A percentile compares a stretch with the other conserved stretches of the same genome.
Evolutionary conservation across 92 coral and sea anemone genomes (phyloP).

Genomic region (Epizoanthus scotinus): DNA sequence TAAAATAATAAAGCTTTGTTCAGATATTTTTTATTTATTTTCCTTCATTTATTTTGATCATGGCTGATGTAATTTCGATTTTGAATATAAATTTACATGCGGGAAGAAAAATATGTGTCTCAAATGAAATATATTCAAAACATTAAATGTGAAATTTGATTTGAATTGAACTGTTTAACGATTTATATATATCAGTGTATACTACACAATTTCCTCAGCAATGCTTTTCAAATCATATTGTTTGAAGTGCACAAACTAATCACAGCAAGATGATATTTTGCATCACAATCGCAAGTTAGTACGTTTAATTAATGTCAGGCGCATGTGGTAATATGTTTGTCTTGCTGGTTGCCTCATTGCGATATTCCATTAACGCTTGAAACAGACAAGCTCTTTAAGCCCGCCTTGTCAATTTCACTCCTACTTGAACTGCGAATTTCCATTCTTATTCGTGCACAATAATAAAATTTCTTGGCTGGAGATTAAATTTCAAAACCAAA

Average conservation of each 20-base stretch:
- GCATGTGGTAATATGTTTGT: constrained; percentile 91
- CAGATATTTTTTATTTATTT: not conserved
- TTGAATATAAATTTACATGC: constrained; percentile 14
- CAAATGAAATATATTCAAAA: constrained; percentile 18
- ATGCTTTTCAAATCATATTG: too few relatives aligned
- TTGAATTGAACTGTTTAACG: constrained; percentile 2
- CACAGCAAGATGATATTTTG: constrained; percentile 36
- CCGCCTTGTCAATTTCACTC: constrained; percentile 28
- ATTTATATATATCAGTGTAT: constrained; percentile 1
- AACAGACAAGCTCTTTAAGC: constrained; percentile 11
- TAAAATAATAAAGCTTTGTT: not conserved
- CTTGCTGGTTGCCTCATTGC: constrained; percentile 27
- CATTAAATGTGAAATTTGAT: not conserved
- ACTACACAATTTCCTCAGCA: not conserved
- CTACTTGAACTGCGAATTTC: constrained; percentile 5
- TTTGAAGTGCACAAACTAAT: too few relatives aligned
- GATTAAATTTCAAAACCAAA: constrained; percentile 45
- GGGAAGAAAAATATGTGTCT: constrained; percentile 11
- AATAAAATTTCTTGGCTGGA: constrained; percentile 15
- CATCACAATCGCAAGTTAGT: constrained; percentile 43
- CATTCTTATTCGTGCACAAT: not conserved
- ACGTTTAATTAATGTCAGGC: constrained; percentile 57
- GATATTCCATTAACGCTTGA: constrained; percentile 33
- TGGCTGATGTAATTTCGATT: constrained; percentile 16
- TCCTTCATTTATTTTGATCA: constrained; percentile 8